These are phyloP conservation scores for Periophthalmus magnuspinnatus DNA, from an alignment of 2,797 vertebrate species.

Conservation along the genomic window DNA sequence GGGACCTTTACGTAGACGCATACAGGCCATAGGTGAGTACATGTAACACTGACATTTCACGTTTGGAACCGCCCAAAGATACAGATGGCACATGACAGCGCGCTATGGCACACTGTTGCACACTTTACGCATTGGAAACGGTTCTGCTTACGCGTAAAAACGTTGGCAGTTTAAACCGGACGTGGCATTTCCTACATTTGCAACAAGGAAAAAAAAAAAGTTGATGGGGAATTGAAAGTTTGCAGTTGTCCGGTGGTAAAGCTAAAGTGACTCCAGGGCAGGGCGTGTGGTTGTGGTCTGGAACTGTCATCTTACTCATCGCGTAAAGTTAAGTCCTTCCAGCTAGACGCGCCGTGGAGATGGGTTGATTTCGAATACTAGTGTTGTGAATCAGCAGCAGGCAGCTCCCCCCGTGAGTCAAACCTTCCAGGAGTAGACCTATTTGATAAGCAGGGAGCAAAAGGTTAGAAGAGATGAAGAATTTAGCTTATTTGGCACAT, in stretches of 20 bases:
- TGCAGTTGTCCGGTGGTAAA: neutral
- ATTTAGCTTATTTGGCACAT: neutral
- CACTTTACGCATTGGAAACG: neutral
- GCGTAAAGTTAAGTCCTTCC: neutral
- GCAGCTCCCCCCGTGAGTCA: neutral
- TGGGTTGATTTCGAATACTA: neutral
- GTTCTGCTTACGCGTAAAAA: neutral
- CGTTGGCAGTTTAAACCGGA: neutral
- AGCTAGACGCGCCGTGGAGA: neutral
- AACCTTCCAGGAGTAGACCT: neutral
- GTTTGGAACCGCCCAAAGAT: neutral
- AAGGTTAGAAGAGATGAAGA: neutral
- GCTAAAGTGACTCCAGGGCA: neutral
- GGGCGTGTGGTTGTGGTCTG: neutral
- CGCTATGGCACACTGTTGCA: neutral
- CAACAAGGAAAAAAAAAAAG: neutral
- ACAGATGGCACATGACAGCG: neutral
- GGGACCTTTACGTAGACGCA: neutral
- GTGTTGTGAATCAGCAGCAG: neutral
- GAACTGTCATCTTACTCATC: slow-evolving; percentile 1
- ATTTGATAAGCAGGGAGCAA: neutral
- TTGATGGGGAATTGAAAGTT: neutral
- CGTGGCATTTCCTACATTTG: neutral
- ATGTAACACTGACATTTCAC: neutral
- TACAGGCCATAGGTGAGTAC: neutral